Evolutionary conservation across 1,140 invertebrate genomes (phyloP).

Genomic region (Lucilia sericata): DNA sequence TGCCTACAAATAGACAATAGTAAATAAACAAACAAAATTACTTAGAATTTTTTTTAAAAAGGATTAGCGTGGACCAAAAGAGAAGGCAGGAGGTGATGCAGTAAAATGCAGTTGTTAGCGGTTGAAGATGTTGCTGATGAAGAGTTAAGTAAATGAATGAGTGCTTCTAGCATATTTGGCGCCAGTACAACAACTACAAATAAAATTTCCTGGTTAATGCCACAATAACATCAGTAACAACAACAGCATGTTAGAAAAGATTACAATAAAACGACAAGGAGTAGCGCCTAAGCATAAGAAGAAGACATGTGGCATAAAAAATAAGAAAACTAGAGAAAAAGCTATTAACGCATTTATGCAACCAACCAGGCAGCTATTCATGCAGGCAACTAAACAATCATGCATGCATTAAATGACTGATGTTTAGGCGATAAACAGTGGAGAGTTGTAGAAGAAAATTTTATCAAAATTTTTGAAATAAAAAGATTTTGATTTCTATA

Average conservation of each 20-base stretch:
- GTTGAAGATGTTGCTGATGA: neutral
- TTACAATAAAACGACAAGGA: conserved; percentile 9
- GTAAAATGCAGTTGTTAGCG: neutral
- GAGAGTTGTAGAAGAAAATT: too few species aligned
- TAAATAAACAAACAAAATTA: too few species aligned
- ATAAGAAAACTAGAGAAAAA: neutral
- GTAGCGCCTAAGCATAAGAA: neutral
- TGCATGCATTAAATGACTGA: conserved; percentile 1
- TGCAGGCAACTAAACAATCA: neutral
- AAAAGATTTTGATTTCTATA: too few species aligned
- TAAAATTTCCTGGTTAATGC: neutral
- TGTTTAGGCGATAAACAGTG: neutral
- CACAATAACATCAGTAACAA: neutral
- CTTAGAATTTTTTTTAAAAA: too few species aligned
- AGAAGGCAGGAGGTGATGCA: neutral
- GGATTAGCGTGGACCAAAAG: too few species aligned
- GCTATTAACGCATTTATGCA: conserved; percentile 41
- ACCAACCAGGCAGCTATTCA: neutral
- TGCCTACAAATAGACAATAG: too few species aligned
- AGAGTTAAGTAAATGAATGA: conserved; percentile 17
- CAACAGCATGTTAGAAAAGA: conserved; percentile 8
- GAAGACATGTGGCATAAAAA: neutral
- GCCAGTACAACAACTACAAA: neutral
- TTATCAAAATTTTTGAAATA: too few species aligned
- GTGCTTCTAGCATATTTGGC: conserved; percentile 32